Evolutionary conservation across 2,797 vertebrate genomes (phyloP), one percentile per base, ranked within the genome.

Genomic region (Eospalax fontanierii): DNA sequence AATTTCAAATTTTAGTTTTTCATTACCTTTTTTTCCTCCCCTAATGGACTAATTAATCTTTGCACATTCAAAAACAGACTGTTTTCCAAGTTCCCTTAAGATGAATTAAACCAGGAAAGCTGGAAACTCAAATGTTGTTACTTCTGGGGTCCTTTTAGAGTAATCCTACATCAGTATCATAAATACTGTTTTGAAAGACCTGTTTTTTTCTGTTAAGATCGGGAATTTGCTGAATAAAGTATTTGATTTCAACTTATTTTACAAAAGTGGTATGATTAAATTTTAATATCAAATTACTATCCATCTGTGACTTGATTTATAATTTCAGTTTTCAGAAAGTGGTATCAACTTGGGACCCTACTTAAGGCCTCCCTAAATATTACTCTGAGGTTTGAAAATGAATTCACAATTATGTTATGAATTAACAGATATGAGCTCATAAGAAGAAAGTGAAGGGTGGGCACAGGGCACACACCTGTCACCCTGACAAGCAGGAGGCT

Each of bases 1-100:
- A 38, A 65, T 96, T 98, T 97, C 96, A 96, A 90, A 89, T 97
- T 97, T 95, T 96, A 90, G 97, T 90, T 96, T 83, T 95, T 96
- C 12, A 35, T 97, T 92, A 90, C 87, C 26, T 81, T 63, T 66
- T n/a, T 92, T 57, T 70, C 1, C 43, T 3, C 54, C 24, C 21
- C 59, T 78, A 78, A 87, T 76, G 40, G 57, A 70, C 19, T 35
- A n/a, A 24, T 89, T 96, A 83, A 74, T 33, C 89, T 82, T 88
- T 75, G 90, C 61, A 1, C 79, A 35, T 96, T 93, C 46, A 7
- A 30, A 90, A 94, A 89, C 43, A 83, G 95, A 93, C 82, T 93
- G 1, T 3, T 88, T 89, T 90, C 82, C 59, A 71, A 75, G 96
- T 0, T n/a, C 2, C 0, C 76, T 82, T 38, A 85, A 46, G 92